Conservation (phyloP, 2,113 vertebrate genomes). For the Ursus arctos region DNA sequence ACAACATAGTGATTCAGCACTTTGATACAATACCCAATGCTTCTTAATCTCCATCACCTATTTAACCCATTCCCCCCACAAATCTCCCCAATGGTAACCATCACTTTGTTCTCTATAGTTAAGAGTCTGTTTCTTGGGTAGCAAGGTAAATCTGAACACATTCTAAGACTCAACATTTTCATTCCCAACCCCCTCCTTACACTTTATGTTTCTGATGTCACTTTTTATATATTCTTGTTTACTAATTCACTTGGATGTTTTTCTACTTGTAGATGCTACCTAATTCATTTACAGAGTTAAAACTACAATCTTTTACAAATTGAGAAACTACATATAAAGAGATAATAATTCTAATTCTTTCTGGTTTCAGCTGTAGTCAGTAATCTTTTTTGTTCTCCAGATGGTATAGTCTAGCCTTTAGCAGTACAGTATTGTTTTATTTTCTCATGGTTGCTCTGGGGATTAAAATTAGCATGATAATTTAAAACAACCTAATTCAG, state of each 20-base stretch:
- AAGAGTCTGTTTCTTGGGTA: neutral
- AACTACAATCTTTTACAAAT: neutral
- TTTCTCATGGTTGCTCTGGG: neutral
- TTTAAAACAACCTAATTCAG: constrained; percentile 44
- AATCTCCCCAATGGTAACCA: neutral
- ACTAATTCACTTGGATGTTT: neutral
- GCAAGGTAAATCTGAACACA: neutral
- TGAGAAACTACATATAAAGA: constrained; percentile 39
- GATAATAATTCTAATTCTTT: constrained; percentile 26
- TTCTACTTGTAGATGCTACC: neutral
- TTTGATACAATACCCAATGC: neutral
- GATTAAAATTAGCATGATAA: constrained; percentile 31
- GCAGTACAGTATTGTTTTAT: constrained; percentile 54
- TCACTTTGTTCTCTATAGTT: neutral
- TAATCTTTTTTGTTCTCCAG: constrained; percentile 43
- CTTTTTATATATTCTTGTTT: neutral
- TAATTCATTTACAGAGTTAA: constrained; percentile 18
- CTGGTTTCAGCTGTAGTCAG: constrained; percentile 46
- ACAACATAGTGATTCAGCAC: neutral
- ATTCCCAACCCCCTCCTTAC: neutral
- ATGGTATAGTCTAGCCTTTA: neutral
- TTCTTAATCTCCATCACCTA: neutral
- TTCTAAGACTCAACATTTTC: neutral
- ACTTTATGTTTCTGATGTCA: neutral
- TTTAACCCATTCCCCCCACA: neutral